phyloP scores from a whole-genome alignment of 2,888 invertebrate genomes.

The Polyommatus icarus region DNA sequence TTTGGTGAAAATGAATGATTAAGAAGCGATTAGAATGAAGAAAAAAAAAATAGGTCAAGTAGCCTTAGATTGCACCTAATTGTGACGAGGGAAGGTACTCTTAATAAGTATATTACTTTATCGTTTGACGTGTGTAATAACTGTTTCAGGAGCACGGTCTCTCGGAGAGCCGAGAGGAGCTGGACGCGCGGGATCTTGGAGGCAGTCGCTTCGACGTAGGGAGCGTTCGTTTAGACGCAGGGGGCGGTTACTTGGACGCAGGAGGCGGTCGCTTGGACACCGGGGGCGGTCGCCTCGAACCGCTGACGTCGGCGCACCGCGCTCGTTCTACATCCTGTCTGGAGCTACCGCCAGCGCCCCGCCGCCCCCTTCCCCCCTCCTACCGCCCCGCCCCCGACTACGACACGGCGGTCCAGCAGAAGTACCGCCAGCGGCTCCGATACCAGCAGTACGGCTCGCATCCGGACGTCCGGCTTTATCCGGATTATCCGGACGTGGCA shows the following conservation, averaged over 20 bases:
- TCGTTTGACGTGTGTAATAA: neutral
- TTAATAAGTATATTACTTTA: too few species aligned
- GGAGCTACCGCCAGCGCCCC: constrained; percentile 70
- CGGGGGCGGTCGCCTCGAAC: constrained; percentile 49
- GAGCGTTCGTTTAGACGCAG: neutral
- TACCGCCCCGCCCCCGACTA: constrained; percentile 97
- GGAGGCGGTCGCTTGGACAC: neutral
- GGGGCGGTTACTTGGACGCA: neutral
- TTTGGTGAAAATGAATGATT: too few species aligned
- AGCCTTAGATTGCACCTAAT: too few species aligned
- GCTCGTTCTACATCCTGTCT: constrained; percentile 85
- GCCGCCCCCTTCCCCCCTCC: constrained; percentile 84
- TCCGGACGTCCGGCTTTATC: constrained; percentile 83
- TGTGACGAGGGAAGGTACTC: too few species aligned
- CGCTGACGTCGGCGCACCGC: constrained; percentile 69
- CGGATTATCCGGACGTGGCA: constrained; percentile 85
- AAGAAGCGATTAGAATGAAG: too few species aligned
- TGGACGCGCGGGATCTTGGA: constrained; percentile 53
- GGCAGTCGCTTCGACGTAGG: constrained; percentile 36
- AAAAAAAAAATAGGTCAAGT: too few species aligned
- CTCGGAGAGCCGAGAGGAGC: constrained; percentile 68
- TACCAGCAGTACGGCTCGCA: constrained; percentile 83
- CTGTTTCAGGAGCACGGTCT: constrained; percentile 61
- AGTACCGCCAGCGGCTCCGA: constrained; percentile 82
- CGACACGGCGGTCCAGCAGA: constrained; percentile 94